Base-by-base conservation (phyloP, 2,888 invertebrate species). In the Muschampia plurimacula region DNA sequence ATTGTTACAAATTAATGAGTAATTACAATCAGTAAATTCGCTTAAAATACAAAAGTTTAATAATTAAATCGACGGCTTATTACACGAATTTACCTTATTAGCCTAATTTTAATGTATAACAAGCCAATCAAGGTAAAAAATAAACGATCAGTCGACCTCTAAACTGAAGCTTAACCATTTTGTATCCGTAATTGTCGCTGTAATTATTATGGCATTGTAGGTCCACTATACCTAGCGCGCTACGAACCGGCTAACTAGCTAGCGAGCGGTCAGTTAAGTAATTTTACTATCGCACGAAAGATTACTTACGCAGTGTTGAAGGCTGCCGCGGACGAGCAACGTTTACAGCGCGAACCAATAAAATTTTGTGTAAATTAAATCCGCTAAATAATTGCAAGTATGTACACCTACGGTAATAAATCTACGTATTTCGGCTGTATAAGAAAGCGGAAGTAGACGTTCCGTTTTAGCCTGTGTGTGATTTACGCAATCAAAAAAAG, bases 181-280 rank as follows among this genome's bases (percentile, higher is more conserved):
- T 87, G 86, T 88, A 84, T 83, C 83, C 79, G 85, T 91, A 90
- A 91, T 91, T 90, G 87, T 86, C 83, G 80, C 83, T 81, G 77
- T 90, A 91, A 91, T 92, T 88, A 88, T 90, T 87, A 88, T 91
- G 89, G 89, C 90, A 91, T 91, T 92, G 91, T 90, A 84, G 80
- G 83, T 86, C 83, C 83, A 84, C 80, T 82, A 81, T 81, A 80
- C 81, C 82, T 84, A 86, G 84, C 82, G 82, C 80, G 84, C 82
- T 80, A 74, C 77, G 78, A 78, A 90, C 90, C 88, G 89, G 90
- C 90, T 85, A 83, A 64, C 72, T 77, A 81, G 82, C 80, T 84
- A 87, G 90, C 86, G 82, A 81, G 86, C 86, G 81, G 81, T 78
- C 79, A 80, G 79, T 80, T 78, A 77, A 76, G 77, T 79, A 82